Conservation (phyloP, 53 echinoderm and acorn worm species). For the Mesocentrotus franciscanus region DNA sequence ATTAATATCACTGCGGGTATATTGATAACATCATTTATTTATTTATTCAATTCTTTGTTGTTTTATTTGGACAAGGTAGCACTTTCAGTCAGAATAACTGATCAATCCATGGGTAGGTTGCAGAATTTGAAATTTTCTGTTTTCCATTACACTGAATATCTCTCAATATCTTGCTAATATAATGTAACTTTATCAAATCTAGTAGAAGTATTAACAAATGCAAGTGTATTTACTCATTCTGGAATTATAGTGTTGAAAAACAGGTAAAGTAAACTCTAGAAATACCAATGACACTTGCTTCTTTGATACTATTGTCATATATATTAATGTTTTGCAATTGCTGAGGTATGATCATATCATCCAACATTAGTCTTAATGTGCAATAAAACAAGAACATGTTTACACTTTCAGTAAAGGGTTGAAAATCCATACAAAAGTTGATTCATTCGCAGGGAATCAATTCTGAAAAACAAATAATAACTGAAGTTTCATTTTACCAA, state of each 20-base stretch:
- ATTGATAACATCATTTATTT: background rate
- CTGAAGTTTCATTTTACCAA: background rate
- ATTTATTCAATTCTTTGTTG: too few relatives aligned
- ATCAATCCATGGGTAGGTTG: background rate
- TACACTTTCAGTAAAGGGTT: background rate
- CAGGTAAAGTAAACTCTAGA: background rate
- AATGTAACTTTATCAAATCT: background rate
- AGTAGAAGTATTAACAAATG: too few relatives aligned
- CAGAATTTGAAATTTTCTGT: background rate
- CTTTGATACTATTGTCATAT: background rate
- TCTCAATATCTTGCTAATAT: background rate
- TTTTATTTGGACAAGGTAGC: too few relatives aligned
- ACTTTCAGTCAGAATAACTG: too few relatives aligned
- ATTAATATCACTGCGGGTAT: background rate
- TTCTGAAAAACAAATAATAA: too few relatives aligned
- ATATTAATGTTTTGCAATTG: background rate
- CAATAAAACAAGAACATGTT: background rate
- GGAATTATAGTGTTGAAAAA: background rate
- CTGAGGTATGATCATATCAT: background rate
- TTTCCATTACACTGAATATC: background rate
- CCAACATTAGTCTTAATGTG: background rate
- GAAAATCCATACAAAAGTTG: background rate
- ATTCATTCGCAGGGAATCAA: background rate
- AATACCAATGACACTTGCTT: background rate
- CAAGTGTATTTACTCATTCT: background rate